Evolutionary conservation across 1,140 invertebrate species (phyloP).

Genomic region (Drosophila melanica): DNA sequence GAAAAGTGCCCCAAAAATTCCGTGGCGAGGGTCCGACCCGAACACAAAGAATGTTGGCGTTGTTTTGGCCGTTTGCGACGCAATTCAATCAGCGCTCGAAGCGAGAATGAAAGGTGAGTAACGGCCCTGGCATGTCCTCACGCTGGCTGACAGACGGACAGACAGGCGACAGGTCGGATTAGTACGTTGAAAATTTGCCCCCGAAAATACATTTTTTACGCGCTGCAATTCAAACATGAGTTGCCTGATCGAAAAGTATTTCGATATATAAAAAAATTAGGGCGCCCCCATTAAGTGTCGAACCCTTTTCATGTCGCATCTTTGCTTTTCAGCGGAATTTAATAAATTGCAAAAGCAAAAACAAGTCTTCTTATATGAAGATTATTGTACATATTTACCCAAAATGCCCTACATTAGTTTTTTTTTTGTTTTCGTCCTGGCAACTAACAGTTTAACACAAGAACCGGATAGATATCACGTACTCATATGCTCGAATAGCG

Average conservation of each 20-base stretch:
- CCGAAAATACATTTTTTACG: constrained; percentile 1
- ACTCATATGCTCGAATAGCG: not conserved
- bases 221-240: constrained; percentile 16
- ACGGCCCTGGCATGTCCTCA: constrained; percentile 34
- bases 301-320: constrained; percentile 74
- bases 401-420: constrained; percentile 44
- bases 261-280: constrained; percentile 25
- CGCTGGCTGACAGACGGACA: constrained; percentile 8
- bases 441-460: not conserved
- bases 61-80: constrained; percentile 35
- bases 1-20: constrained; percentile 58
- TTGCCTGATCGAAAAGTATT: constrained; percentile 51
- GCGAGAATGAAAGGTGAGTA: constrained; percentile 73
- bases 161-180: constrained; percentile 25
- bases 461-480: not conserved
- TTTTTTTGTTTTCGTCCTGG: constrained; percentile 1
- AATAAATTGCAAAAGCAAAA: constrained; percentile 40
- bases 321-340: constrained; percentile 23
- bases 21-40: constrained; percentile 13
- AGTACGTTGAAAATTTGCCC: constrained; percentile 14
- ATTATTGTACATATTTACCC: constrained; percentile 45
- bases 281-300: constrained; percentile 38
- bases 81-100: constrained; percentile 77
- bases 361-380: constrained; percentile 11
- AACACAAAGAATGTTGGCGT: constrained; percentile 39